Base-by-base conservation (phyloP, 2,797 vertebrate genomes). In the Sebastes variabilis region DNA sequence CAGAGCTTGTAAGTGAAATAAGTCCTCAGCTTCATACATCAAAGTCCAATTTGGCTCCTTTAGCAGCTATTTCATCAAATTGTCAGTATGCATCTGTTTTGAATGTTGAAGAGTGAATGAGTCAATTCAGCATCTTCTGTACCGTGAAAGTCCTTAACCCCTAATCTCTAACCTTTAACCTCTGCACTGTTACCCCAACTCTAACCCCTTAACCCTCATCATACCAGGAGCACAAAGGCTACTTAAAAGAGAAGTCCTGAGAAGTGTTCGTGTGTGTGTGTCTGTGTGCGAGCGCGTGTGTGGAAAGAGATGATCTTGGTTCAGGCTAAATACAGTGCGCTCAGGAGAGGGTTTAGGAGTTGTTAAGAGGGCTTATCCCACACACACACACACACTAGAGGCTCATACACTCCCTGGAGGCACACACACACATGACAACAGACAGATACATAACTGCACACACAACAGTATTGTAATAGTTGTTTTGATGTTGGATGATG, bases 281-380 rank as follows among this genome's bases (percentile, higher is more conserved):
- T 68, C 68, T 74, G 71, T 36, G 80, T 72, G 55, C 71, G 73
- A 32, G 34, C 32, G 70, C 62, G 71, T 70, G 79, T 29, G 75
- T 76, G 60, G 66, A 88, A 60, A 80, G 72, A 84, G 79, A 79
- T 80, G 80, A 84, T 75, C 68, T 73, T 69, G 77, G 80, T 88
- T 91, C 66, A 85, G 77, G 77, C 87, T 93, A 93, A 94, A 92
- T 86, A 88, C 88, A 91, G 90, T 83, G 85, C 77, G 62, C 71
- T 86, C 70, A 76, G 80, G 75, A 88, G 65, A 87, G 62, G 88
- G 74, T 87, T 93, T 90, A 92, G 77, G 72, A 80, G 90, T 91
- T 60, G 80, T 94, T 93, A 93, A 93, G 81, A 83, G 13, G 77
- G 82, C 82, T 94, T 92, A 92, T 89, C 85, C 58, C 73, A 75